Evolutionary conservation across 2,888 invertebrate species (phyloP), one percentile per base, ranked within the genome.

Genomic region (Tanypteryx hageni): DNA sequence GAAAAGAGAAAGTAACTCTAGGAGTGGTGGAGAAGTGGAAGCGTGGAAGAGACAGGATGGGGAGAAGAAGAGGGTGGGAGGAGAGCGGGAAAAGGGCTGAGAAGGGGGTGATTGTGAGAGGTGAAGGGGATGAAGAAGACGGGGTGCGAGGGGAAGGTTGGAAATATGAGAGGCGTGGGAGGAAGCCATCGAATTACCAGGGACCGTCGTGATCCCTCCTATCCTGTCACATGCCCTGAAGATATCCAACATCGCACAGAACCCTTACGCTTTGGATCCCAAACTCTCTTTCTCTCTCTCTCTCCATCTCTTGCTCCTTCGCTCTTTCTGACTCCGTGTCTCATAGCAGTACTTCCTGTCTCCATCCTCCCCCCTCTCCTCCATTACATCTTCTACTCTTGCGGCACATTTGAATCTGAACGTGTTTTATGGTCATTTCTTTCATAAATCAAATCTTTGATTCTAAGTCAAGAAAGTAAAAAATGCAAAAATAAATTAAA

Each of bases 221-320:
- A 64, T 68, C 68, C 68, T 68, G 68, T 68, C 68, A 68, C 68
- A 68, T 68, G 22, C 68, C 68, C 68, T 68, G 18, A 68, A 68
- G 68, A 68, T 18, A 68, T 68, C 68, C 68, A 44, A 44, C 68
- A 68, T 22, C 68, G 18, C 4, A 68, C 68, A 22, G 44, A 44
- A 44, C 44, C n/a, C 64, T n/a, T 64, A 64, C 18, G 68, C 27
- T 27, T 76, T 27, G 18, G 11, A 27, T 22, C 5, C 76, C 22
- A 13, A 61, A 68, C 22, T 27, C 76, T 10, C 22, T 68, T 7
- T 56, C 44, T 83, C 56, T 27, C 86, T 86, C 58, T 13, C 31
- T 58, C 59, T n/a, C 85, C 61, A 31, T 10, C 7, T 61, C 22
- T 9, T 57, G 56, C 57, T 83, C 5, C 44, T 44, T 44, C 44